These are phyloP conservation scores for Papilio helenus DNA, from an alignment of 1,140 invertebrate species.

Conservation along the genomic window DNA sequence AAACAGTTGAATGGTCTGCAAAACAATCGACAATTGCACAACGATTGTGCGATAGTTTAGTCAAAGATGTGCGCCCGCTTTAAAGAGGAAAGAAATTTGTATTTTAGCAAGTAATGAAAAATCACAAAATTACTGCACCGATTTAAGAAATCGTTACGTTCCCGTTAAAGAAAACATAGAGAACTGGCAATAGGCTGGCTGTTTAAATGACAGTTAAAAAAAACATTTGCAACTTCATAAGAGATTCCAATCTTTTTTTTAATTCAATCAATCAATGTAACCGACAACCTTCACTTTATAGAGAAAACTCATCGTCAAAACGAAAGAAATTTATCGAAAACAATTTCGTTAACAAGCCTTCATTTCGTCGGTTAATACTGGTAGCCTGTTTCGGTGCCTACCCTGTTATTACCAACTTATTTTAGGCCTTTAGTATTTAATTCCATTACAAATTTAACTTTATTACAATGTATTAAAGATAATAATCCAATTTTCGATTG, in stretches of 20 bases:
- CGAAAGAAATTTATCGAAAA: conserved; percentile 54
- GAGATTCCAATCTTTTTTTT: conserved; percentile 42
- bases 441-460: conserved; percentile 42
- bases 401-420: conserved; percentile 35
- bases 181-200: neutral
- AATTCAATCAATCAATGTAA: conserved; percentile 45
- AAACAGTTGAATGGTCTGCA: too few relatives aligned
- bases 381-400: conserved; percentile 56
- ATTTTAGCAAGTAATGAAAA: too few relatives aligned
- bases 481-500: conserved; percentile 26
- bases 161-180: neutral
- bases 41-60: too few relatives aligned
- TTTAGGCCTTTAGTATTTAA: neutral
- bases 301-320: conserved; percentile 39
- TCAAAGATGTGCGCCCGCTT: too few relatives aligned
- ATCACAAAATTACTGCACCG: too few relatives aligned
- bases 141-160: neutral
- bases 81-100: too few relatives aligned
- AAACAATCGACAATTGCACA: too few relatives aligned
- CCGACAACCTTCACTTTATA: conserved; percentile 33
- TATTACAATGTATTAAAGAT: conserved; percentile 38
- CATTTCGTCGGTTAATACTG: conserved; percentile 60
- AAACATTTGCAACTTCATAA: conserved; percentile 41
- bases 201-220: neutral
- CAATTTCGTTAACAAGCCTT: conserved; percentile 67